These are phyloP conservation scores for Cyaniris semiargus DNA, from an alignment of 2,888 invertebrate species.

Conservation along the genomic window DNA sequence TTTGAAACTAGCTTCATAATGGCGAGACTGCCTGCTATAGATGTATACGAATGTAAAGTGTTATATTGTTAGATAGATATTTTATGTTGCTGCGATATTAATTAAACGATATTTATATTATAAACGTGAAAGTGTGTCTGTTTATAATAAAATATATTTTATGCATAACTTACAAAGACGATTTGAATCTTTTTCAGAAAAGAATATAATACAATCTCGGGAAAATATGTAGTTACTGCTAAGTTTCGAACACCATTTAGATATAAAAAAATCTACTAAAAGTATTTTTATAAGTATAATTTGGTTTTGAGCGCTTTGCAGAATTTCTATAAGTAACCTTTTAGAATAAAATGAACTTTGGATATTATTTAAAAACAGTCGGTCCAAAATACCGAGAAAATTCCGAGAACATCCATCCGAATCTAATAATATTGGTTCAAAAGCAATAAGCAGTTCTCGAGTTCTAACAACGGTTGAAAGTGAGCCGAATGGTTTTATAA, in stretches of 20 bases:
- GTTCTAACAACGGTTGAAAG: slow-evolving; percentile 59
- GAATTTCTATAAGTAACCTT: neutral
- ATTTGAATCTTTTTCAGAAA: too few relatives aligned
- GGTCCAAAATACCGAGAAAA: neutral
- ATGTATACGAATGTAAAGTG: neutral
- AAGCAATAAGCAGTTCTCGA: slow-evolving; percentile 52
- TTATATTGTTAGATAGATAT: neutral
- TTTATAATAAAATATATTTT: too few relatives aligned
- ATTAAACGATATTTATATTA: too few relatives aligned
- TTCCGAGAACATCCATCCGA: neutral
- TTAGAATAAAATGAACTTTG: neutral
- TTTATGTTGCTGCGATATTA: too few relatives aligned
- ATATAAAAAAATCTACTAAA: too few relatives aligned
- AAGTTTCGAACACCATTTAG: too few relatives aligned
- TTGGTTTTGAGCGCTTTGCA: too few relatives aligned
- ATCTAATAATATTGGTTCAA: slow-evolving; percentile 18
- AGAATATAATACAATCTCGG: too few relatives aligned
- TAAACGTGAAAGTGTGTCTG: too few relatives aligned
- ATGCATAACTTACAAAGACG: too few relatives aligned
- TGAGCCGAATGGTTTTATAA: slow-evolving; percentile 61
- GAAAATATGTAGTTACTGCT: too few relatives aligned
- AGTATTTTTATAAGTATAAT: too few relatives aligned
- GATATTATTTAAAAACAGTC: neutral
- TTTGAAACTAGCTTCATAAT: slow-evolving; percentile 11
- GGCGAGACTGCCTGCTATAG: neutral